A percentile compares a stretch with the other conserved stretches of the same genome.
phyloP scores from a whole-genome alignment of 2,113 vertebrate genomes.

The Toxostoma redivivum region DNA sequence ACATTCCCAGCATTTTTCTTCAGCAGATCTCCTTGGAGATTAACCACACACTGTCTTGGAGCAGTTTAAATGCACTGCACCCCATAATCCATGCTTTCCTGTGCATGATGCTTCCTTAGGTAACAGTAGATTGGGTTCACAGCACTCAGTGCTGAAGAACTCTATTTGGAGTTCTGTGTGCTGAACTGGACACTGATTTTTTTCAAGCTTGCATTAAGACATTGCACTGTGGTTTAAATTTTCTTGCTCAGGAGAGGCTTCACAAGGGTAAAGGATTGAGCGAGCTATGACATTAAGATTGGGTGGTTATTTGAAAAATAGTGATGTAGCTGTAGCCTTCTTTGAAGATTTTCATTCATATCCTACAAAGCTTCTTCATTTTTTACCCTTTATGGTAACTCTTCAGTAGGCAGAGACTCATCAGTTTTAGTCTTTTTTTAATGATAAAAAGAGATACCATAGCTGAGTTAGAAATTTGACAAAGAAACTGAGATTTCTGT shows the following conservation, averaged over 20 bases:
- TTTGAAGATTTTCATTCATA: neutral
- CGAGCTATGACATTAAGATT: neutral
- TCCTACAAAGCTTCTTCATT: neutral
- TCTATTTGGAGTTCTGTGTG: neutral
- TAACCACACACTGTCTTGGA: neutral
- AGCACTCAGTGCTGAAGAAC: neutral
- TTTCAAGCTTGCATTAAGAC: neutral
- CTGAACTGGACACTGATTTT: neutral
- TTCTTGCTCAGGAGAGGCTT: neutral
- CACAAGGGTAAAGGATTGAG: neutral
- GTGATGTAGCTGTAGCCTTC: neutral
- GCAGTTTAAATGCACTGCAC: neutral
- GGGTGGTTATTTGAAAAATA: neutral
- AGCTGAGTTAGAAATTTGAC: neutral
- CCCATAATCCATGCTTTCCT: neutral
- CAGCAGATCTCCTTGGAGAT: neutral
- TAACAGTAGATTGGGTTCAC: neutral
- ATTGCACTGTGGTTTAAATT: neutral
- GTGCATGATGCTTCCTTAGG: neutral
- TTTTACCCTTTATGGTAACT: neutral
- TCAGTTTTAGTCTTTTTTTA: neutral
- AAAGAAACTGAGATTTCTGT: neutral
- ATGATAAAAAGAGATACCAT: neutral
- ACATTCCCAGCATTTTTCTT: neutral
- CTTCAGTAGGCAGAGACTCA: neutral